These are phyloP conservation scores for Eudiplozoon nipponicum DNA, from an alignment of 2,888 invertebrate genomes.

Conservation along the genomic window DNA sequence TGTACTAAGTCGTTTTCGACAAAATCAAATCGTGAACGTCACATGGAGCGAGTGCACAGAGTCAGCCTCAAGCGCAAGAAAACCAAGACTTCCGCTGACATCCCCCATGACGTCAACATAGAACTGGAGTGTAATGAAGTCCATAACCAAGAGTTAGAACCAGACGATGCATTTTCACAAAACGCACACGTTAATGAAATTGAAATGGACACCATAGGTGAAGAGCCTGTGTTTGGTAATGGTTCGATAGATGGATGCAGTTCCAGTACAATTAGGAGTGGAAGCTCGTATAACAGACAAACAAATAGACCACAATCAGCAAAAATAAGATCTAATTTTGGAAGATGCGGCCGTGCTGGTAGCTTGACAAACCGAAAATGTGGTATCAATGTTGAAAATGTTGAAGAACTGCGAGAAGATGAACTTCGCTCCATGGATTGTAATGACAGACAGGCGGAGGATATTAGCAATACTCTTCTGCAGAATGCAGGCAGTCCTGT, in stretches of 20 bases:
- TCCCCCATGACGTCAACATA: too few relatives aligned
- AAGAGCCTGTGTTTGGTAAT: too few relatives aligned
- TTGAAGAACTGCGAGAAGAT: conserved; percentile 10
- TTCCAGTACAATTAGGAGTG: neutral
- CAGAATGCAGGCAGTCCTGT: conserved; percentile 8
- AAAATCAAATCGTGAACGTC: conserved; percentile 79
- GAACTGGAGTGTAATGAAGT: too few relatives aligned
- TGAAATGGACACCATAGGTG: too few relatives aligned
- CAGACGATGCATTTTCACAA: conserved; percentile 3
- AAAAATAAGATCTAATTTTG: too few relatives aligned
- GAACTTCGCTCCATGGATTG: conserved; percentile 13
- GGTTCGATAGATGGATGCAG: too few relatives aligned
- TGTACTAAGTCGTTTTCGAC: conserved; percentile 73
- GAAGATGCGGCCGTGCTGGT: too few relatives aligned
- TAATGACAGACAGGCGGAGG: conserved; percentile 12
- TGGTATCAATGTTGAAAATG: neutral
- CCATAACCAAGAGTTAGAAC: conserved; percentile 2
- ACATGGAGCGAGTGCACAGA: conserved; percentile 31
- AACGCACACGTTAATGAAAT: too few relatives aligned
- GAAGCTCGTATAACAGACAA: neutral
- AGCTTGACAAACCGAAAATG: neutral
- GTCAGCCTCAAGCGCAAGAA: conserved; percentile 10
- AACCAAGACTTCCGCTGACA: neutral
- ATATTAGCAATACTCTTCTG: conserved; percentile 11
- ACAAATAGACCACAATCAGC: neutral